Percentiles rank a stretch among this genome's conserved stretches.
Evolutionary conservation across 2,113 vertebrate genomes (phyloP).

Genomic region (Silurus meridionalis): DNA sequence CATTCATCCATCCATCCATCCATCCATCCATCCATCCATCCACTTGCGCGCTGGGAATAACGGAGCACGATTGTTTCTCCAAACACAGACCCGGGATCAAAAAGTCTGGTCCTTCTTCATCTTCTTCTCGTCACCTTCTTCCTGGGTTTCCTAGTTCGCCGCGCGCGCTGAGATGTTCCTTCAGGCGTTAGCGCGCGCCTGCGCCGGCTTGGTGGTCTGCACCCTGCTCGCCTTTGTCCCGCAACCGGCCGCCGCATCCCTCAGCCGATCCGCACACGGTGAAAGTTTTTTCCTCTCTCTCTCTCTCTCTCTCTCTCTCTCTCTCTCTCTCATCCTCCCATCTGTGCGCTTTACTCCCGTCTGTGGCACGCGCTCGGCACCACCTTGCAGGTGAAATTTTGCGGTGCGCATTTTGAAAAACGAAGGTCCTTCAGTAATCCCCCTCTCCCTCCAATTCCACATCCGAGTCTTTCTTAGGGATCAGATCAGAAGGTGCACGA

Average conservation of each 20-base stretch:
- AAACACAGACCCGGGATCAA: not conserved
- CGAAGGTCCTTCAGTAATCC: too few species aligned
- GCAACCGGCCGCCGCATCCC: conserved; percentile 77
- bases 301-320: conserved; percentile 1
- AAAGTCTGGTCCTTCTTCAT: not conserved
- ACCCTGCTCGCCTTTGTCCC: conserved; percentile 85
- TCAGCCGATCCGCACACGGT: conserved; percentile 87
- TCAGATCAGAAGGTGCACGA: not conserved
- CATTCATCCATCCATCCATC: too few species aligned
- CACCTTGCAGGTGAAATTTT: conserved; percentile 3
- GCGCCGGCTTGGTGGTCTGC: conserved; percentile 81
- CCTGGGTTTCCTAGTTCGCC: not conserved
- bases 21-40: too few species aligned
- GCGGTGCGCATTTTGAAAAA: not conserved
- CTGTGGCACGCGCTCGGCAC: conserved; percentile 9
- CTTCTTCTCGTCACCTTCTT: not conserved
- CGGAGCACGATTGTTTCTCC: not conserved
- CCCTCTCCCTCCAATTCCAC: too few species aligned
- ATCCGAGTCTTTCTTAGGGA: not conserved
- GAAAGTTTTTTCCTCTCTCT: conserved; percentile 66
- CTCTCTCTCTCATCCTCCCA: not conserved
- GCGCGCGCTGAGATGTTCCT: conserved; percentile 65
- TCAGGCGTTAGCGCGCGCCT: conserved; percentile 79
- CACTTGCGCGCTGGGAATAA: conserved; percentile 19
- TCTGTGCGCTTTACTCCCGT: not conserved